Percentiles rank a stretch among this genome's conserved stretches.
These are phyloP conservation scores for Tarsius wallacei DNA, from an alignment of 2,797 vertebrate genomes.

Conservation along the genomic window DNA sequence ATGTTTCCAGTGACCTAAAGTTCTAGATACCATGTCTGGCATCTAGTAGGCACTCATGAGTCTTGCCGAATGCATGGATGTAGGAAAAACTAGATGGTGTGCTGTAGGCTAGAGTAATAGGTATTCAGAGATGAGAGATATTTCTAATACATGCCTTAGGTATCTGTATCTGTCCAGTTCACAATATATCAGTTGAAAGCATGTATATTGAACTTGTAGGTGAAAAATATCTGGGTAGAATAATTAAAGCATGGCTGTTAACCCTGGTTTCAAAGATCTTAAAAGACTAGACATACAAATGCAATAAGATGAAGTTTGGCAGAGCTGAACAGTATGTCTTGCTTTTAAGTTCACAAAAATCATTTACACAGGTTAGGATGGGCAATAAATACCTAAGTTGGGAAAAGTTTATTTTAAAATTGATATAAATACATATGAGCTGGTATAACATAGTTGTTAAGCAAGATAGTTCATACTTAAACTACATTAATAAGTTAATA, in stretches of 20 bases:
- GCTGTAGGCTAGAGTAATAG: background rate
- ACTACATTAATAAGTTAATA: background rate
- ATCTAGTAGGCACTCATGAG: background rate
- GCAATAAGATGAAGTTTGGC: background rate
- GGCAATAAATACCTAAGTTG: background rate
- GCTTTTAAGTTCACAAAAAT: conserved; percentile 41
- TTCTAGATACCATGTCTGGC: background rate
- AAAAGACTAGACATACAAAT: background rate
- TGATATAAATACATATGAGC: conserved; percentile 12
- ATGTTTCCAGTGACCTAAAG: background rate
- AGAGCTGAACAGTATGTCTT: background rate
- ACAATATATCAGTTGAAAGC: background rate
- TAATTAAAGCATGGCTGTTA: conserved; percentile 12
- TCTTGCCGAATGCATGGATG: background rate
- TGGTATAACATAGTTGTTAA: background rate
- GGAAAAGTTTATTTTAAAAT: background rate
- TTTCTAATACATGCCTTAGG: background rate
- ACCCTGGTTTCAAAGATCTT: conserved; percentile 15
- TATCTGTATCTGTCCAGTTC: background rate
- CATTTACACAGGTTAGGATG: background rate
- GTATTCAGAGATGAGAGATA: background rate
- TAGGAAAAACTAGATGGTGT: background rate
- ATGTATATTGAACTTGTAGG: background rate
- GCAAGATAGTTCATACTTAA: conserved; percentile 23
- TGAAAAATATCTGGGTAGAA: background rate